Conservation (phyloP, 2,113 vertebrate species). For the Atherinomorus stipes region DNA sequence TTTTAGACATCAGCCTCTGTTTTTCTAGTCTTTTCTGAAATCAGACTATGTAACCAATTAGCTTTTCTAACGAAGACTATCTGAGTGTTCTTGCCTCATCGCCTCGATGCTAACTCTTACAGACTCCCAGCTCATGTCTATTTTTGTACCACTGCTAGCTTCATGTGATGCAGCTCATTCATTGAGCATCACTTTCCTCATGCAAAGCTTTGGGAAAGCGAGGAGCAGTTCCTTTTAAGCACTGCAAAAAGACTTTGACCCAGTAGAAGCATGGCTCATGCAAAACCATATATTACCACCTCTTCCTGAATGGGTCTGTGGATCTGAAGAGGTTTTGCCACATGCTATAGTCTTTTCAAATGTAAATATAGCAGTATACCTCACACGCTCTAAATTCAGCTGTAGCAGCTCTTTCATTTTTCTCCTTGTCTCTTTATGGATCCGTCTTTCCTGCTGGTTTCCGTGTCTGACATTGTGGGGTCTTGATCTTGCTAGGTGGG, state of each 20-base stretch:
- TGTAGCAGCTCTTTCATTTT: background rate
- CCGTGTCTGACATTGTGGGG: background rate
- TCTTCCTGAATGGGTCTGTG: background rate
- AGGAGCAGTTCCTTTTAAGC: background rate
- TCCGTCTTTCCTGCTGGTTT: background rate
- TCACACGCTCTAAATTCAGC: background rate
- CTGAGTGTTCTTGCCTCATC: too few species aligned
- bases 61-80: background rate
- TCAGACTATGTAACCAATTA: background rate
- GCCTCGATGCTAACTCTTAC: background rate
- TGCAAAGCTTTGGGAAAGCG: background rate
- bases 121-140: background rate
- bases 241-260: background rate
- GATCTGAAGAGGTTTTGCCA: background rate
- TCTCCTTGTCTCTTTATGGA: background rate
- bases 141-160: background rate
- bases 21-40: background rate
- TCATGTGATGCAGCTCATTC: background rate
- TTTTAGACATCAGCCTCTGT: background rate
- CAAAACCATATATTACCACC: background rate
- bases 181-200: background rate
- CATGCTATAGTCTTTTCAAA: background rate
- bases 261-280: background rate
- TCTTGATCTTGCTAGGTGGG: constrained; percentile 13
- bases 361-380: too few species aligned